Evolutionary conservation across 2,797 vertebrate species (phyloP), one percentile per base, ranked within the genome.

Genomic region (Helostoma temminkii): DNA sequence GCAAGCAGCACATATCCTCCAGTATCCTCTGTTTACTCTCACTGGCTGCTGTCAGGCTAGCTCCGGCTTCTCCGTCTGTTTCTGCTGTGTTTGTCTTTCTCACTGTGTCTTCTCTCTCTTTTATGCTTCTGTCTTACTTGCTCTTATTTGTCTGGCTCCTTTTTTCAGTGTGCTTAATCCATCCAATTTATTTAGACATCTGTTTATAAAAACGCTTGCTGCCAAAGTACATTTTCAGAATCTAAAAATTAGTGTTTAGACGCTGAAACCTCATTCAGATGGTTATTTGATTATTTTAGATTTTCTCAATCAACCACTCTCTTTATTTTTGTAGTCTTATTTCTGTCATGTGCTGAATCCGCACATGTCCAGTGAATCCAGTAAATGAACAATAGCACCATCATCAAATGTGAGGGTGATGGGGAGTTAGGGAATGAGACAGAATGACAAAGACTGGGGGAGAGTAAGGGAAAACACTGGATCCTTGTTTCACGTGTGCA

Each of bases 401-500:
- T 26, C n/a, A 26, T 30, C 6, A 53, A 78, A 64, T 37, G 32
- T 80, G 37, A 64, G 43, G 37, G 45, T 63, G 61, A 6, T 59
- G 30, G 47, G n/a, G 37, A 39, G 61, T 8, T 59, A 34, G 47
- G 37, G 37, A 39, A 15, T 16, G 50, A 61, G 56, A 57, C 1
- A 15, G n/a, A 52, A 10, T 50, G 54, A 59, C 52, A 74, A 67
- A 70, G 54, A 36, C 37, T 42, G 46, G 66, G 71, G 66, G 66
- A 25, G 72, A 46, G 63, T 7, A 15, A 71, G 50, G 54, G 66
- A 70, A 80, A 71, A 89, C 86, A 89, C 71, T 84, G 74, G 66
- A 8, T 2, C 24, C 61, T 88, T 90, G 89, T 90, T 88, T 86
- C 73, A 81, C 78, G 65, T 55, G 59, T 84, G 73, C 48, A 60